Base-by-base conservation (phyloP, 2,113 vertebrate species). In the Planiliza haematocheilus region DNA sequence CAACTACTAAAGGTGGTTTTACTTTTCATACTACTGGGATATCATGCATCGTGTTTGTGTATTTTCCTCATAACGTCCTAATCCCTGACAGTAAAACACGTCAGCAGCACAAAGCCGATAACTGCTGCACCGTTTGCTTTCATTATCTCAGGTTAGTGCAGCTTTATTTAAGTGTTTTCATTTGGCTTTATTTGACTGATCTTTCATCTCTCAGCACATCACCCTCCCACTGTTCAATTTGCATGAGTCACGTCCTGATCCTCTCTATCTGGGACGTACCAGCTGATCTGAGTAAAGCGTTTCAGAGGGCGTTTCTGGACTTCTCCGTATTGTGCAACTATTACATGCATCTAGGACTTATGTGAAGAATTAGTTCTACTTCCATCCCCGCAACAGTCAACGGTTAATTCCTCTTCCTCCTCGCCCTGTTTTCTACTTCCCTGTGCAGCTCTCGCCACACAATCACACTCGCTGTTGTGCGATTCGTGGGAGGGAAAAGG, bases 231-330 rank as follows among this genome's bases (percentile, higher is more conserved):
- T 18, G 46, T 43, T 51, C 21, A 45, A 16, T 34, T 41, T 4
- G 12, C 9, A 16, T 24, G 52, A 77, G 51, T 77, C 69, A 64
- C 2, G 11, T 10, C 30, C 56, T 61, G 60, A 51, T 71, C 66
- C 13, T 51, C 43, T 55, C 55, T 14, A 46, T 61, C 38, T 24
- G 34, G 8, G 2, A 45, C 20, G 20, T 5, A 5, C 5, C 24
- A 30, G 18, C n/a, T 38, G 45, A 45, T 12, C 57, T 45, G 39
- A 62, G 59, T 34, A 14, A 43, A 17, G 18, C 36, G n/a, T 43
- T 3, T 7, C 18, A 10, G 24, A 30, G 21, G 38, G 20, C 3
- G 20, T 16, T 43, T 24, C 39, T 16, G 3, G 7, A 11, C 16
- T 16, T 46, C 43, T 65, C 14, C 17, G 17, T 4, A 45, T 3